Percentiles rank a stretch among this genome's conserved stretches.
phyloP scores from a whole-genome alignment of 2,113 vertebrate genomes.

The Sylvia atricapilla region DNA sequence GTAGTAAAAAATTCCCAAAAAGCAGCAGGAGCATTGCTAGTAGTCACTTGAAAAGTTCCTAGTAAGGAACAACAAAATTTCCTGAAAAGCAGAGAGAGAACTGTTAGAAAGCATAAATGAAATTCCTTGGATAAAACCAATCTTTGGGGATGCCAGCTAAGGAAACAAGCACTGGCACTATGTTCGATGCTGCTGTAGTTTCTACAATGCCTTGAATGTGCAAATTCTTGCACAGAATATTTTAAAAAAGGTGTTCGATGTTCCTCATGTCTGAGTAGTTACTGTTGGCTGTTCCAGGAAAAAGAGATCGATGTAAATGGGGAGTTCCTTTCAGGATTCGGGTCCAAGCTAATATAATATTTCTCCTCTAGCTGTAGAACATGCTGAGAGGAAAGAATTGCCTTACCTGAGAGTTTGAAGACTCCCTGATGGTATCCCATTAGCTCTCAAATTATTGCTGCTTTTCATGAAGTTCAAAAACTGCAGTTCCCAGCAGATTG shows the following conservation, averaged over 20 bases:
- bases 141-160: not conserved
- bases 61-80: not conserved
- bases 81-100: not conserved
- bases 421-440: not conserved
- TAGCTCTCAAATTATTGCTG: slow-evolving; percentile 2
- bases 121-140: not conserved
- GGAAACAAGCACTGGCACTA: not conserved
- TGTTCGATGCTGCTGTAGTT: not conserved
- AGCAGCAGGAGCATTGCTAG: not conserved
- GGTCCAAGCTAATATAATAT: not conserved
- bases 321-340: not conserved
- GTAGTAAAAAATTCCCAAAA: not conserved
- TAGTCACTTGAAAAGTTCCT: not conserved
- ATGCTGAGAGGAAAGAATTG: not conserved
- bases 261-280: not conserved
- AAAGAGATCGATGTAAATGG: not conserved
- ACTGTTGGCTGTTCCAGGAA: not conserved
- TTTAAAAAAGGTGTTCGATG: not conserved
- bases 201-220: not conserved
- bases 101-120: not conserved
- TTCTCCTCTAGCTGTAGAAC: not conserved
- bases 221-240: not conserved
- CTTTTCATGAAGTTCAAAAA: not conserved
- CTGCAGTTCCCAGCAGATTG: not conserved
- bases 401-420: not conserved